A percentile compares a stretch with the other conserved stretches of the same genome.
These are phyloP conservation scores for Hoplodrina blanda DNA, from an alignment of 2,888 invertebrate genomes.

Conservation along the genomic window DNA sequence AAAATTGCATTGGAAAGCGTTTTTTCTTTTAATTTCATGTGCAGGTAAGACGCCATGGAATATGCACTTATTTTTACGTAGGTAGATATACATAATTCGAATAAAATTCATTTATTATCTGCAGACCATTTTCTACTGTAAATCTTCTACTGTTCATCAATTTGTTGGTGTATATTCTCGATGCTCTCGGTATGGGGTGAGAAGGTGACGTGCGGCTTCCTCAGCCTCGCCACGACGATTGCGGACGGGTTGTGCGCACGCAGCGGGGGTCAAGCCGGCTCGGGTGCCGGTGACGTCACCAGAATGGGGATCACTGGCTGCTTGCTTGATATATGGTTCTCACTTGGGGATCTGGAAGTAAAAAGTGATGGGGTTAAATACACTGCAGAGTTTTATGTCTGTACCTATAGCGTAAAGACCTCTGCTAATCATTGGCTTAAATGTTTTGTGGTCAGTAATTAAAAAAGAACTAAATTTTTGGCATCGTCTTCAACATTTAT, in stretches of 20 bases:
- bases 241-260: slow-evolving; percentile 55
- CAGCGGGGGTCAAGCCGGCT: slow-evolving; percentile 77
- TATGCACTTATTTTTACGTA: neutral
- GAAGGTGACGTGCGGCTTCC: slow-evolving; percentile 70
- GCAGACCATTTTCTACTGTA: slow-evolving; percentile 29
- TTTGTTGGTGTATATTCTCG: slow-evolving; percentile 65
- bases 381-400: neutral
- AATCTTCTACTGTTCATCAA: slow-evolving; percentile 59
- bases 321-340: slow-evolving; percentile 73
- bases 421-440: too few species aligned
- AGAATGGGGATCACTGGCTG: slow-evolving; percentile 83
- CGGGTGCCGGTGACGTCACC: slow-evolving; percentile 84
- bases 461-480: too few species aligned
- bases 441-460: too few species aligned
- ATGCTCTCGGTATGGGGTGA: slow-evolving; percentile 65
- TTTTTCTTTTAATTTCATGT: neutral
- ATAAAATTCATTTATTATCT: neutral
- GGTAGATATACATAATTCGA: neutral
- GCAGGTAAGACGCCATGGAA: slow-evolving; percentile 1
- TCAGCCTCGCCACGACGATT: slow-evolving; percentile 28
- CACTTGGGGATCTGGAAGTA: slow-evolving; percentile 82
- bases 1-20: slow-evolving; percentile 20
- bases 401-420: too few species aligned
- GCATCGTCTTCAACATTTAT: too few species aligned
- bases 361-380: neutral